Evolutionary conservation across 2,888 invertebrate genomes (phyloP).

Genomic region (Agrochola macilenta): DNA sequence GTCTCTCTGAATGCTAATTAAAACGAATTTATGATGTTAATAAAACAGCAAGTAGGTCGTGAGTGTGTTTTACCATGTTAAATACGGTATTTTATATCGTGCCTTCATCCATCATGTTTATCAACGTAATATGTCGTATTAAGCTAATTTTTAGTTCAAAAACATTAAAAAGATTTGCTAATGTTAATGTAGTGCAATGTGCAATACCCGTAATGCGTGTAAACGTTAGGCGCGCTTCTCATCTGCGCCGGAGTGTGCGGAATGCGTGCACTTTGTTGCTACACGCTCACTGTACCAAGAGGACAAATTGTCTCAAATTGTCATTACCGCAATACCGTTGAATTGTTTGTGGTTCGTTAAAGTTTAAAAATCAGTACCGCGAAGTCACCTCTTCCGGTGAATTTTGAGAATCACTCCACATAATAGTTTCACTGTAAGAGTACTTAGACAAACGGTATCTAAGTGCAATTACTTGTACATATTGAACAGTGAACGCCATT

Average conservation of each 20-base stretch:
- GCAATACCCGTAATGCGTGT: slow-evolving; percentile 55
- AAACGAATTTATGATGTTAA: slow-evolving; percentile 32
- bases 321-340: slow-evolving; percentile 75
- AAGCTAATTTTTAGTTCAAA: slow-evolving; percentile 35
- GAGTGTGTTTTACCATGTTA: slow-evolving; percentile 14
- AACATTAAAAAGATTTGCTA: slow-evolving; percentile 50
- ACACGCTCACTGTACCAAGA: slow-evolving; percentile 56
- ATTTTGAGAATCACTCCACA: slow-evolving; percentile 74
- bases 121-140: slow-evolving; percentile 25
- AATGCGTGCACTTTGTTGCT: slow-evolving; percentile 60
- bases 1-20: slow-evolving; percentile 19
- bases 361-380: slow-evolving; percentile 71
- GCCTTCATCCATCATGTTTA: slow-evolving; percentile 16
- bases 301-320: slow-evolving; percentile 71
- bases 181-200: slow-evolving; percentile 58
- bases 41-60: slow-evolving; percentile 29
- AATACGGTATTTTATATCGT: slow-evolving; percentile 20
- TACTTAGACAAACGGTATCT: slow-evolving; percentile 72
- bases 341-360: slow-evolving; percentile 78
- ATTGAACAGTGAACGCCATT: slow-evolving; percentile 61
- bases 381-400: slow-evolving; percentile 72
- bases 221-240: slow-evolving; percentile 44
- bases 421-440: slow-evolving; percentile 70
- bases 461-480: slow-evolving; percentile 68
- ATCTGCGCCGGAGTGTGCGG: slow-evolving; percentile 42